phyloP scores from a whole-genome alignment of 1,140 invertebrate species.

The Drosophila tristis region DNA sequence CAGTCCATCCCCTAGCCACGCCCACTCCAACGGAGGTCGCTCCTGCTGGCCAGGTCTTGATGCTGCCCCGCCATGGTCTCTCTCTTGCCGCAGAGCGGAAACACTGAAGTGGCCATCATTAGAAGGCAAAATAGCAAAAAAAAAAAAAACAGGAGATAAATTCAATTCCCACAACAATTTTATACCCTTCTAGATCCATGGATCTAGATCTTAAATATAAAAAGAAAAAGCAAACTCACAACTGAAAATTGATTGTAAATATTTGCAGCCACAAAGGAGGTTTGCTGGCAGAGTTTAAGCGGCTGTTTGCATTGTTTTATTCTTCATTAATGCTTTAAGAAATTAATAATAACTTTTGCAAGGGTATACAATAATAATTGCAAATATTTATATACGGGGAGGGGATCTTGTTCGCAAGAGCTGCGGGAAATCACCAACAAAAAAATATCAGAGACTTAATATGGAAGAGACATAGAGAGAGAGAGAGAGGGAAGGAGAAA shows the following conservation, averaged over 20 bases:
- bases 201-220: conserved; percentile 1
- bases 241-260: too few relatives aligned
- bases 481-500: conserved; percentile 1
- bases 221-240: not conserved
- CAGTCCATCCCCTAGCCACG: conserved; percentile 41
- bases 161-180: not conserved
- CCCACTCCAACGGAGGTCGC: conserved; percentile 13
- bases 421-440: too few relatives aligned
- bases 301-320: too few relatives aligned
- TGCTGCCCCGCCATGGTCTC: conserved; percentile 32
- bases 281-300: too few relatives aligned
- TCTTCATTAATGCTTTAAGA: too few relatives aligned
- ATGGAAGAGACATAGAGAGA: conserved; percentile 6
- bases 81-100: conserved; percentile 53
- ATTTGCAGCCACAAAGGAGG: too few relatives aligned
- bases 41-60: conserved; percentile 9
- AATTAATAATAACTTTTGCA: too few relatives aligned
- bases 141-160: conserved; percentile 6
- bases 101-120: conserved; percentile 76
- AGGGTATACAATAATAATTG: too few relatives aligned
- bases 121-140: conserved; percentile 44
- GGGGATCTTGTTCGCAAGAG: too few relatives aligned
- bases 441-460: too few relatives aligned
- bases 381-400: too few relatives aligned
- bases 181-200: not conserved